Conservation (phyloP, 2,888 invertebrate genomes). For the Drosophila ochracea region DNA sequence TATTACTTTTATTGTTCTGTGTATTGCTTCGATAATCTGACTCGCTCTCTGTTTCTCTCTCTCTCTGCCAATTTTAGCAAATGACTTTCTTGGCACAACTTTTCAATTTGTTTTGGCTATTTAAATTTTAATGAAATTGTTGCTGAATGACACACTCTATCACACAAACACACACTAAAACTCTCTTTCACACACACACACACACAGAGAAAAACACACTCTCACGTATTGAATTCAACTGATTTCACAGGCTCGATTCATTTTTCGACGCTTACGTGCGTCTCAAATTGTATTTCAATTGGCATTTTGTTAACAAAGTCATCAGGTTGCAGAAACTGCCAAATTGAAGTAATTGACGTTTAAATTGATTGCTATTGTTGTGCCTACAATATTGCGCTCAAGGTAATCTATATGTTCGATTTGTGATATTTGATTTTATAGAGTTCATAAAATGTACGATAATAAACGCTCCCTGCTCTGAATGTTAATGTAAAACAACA, state of each 20-base stretch:
- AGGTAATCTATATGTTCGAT: conserved; percentile 1
- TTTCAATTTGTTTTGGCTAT: conserved; percentile 64
- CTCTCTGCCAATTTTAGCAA: conserved; percentile 68
- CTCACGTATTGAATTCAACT: conserved; percentile 5
- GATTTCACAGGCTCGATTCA: conserved; percentile 23
- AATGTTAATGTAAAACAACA: neutral
- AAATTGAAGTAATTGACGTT: conserved; percentile 40
- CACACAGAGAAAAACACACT: neutral
- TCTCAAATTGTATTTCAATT: conserved; percentile 46
- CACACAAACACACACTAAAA: conserved; percentile 7
- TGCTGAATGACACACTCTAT: conserved; percentile 45
- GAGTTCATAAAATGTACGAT: neutral
- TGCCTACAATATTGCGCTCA: neutral
- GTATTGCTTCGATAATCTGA: neutral
- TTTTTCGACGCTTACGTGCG: conserved; percentile 37
- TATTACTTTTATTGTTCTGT: conserved; percentile 25
- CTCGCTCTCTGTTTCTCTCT: neutral
- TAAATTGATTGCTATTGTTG: conserved; percentile 32
- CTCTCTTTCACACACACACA: conserved; percentile 12
- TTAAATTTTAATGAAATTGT: conserved; percentile 72
- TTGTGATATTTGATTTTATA: conserved; percentile 7
- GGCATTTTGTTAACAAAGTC: conserved; percentile 38
- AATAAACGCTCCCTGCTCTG: neutral
- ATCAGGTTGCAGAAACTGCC: conserved; percentile 12
- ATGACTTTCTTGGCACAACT: conserved; percentile 73